Evolutionary conservation across 2,113 vertebrate species (phyloP).

Genomic region (Ceyx margarethae): DNA sequence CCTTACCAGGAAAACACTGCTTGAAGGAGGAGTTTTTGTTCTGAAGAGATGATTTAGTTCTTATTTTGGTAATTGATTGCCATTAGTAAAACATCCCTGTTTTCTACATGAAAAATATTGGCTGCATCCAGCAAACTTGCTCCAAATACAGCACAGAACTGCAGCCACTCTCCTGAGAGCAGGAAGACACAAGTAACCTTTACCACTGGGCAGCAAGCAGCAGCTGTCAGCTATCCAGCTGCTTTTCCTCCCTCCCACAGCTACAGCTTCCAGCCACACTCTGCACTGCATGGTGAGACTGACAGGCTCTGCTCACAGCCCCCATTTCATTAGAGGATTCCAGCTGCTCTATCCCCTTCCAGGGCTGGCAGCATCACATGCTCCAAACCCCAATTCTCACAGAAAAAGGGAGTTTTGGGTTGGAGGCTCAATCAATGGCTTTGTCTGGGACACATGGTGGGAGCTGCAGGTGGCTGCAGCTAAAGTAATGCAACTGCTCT

Average conservation of each 20-base stretch:
- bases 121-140: not conserved
- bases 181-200: not conserved
- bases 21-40: conserved; percentile 14
- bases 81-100: not conserved
- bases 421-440: not conserved
- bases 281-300: not conserved
- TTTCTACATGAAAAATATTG: not conserved
- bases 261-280: not conserved
- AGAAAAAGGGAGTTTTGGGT: not conserved
- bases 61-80: not conserved
- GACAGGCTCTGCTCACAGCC: not conserved
- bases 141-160: not conserved
- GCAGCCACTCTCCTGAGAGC: not conserved
- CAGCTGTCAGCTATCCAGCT: not conserved
- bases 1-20: not conserved
- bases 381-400: not conserved
- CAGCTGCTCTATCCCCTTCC: not conserved
- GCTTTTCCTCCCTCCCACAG: not conserved
- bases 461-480: not conserved
- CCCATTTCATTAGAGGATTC: not conserved
- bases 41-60: not conserved
- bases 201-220: not conserved
- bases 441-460: not conserved
- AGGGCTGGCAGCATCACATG: not conserved
- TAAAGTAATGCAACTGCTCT: not conserved